Conservation (phyloP, 2,797 vertebrate species). For the Arnoldichthys spilopterus region DNA sequence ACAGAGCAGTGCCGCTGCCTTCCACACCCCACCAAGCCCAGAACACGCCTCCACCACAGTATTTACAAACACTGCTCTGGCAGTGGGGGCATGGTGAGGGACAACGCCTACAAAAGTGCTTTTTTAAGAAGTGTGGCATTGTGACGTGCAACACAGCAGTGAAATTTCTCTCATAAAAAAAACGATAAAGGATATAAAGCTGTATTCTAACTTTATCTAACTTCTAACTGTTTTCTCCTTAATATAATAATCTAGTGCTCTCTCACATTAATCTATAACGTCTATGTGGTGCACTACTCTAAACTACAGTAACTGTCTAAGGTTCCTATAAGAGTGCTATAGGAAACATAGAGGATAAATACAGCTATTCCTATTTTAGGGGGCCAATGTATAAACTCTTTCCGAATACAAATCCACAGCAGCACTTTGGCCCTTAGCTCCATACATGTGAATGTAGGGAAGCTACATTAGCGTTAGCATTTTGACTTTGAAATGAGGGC, state of each 20-base stretch:
- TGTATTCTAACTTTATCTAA: too few relatives aligned
- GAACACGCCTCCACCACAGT: slow-evolving; percentile 41
- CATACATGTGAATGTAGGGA: not conserved
- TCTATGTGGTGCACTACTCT: not conserved
- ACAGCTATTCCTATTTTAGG: not conserved
- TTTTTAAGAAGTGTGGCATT: not conserved
- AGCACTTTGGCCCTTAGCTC: not conserved
- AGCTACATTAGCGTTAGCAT: too few relatives aligned
- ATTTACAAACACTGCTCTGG: slow-evolving; percentile 58
- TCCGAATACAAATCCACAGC: not conserved
- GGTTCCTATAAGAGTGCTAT: not conserved
- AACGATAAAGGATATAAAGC: too few relatives aligned
- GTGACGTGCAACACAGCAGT: not conserved
- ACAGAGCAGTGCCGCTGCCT: slow-evolving; percentile 15
- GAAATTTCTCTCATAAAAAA: not conserved
- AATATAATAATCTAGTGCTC: too few relatives aligned
- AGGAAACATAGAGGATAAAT: not conserved
- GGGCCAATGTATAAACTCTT: not conserved
- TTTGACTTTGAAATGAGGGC: not conserved
- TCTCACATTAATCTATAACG: too few relatives aligned
- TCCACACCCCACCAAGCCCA: slow-evolving; percentile 13
- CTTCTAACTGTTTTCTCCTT: too few relatives aligned
- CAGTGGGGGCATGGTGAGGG: slow-evolving; percentile 7
- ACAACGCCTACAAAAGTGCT: not conserved
- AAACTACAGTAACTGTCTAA: not conserved